Evolutionary conservation across 2,888 invertebrate species (phyloP).

Genomic region (Dexiosoma caninum): DNA sequence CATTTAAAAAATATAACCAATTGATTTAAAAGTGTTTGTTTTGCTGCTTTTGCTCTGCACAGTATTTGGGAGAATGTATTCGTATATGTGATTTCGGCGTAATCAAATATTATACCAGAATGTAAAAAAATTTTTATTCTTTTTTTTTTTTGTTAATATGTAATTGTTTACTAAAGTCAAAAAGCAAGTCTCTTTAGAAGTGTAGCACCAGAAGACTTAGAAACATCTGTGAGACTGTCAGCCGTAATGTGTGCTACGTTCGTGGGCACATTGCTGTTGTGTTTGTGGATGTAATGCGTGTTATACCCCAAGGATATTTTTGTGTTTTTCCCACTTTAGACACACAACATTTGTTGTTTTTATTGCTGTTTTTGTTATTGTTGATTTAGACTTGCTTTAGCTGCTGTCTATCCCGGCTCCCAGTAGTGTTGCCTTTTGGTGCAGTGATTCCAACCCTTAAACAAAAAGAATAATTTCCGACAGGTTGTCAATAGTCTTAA

Average conservation of each 20-base stretch:
- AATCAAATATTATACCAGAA: no score
- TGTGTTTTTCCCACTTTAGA: constrained; percentile 21
- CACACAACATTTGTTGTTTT: constrained; percentile 7
- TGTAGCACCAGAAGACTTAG: neutral
- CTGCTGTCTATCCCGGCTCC: constrained; percentile 3
- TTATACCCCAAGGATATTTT: constrained; percentile 55
- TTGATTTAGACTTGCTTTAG: neutral
- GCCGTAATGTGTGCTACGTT: neutral
- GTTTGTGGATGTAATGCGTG: constrained; percentile 35
- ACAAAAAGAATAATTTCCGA: constrained; percentile 42
- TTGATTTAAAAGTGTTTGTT: no score
- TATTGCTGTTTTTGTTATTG: neutral
- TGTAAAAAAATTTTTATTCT: no score
- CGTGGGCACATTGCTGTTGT: constrained; percentile 21
- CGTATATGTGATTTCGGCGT: no score
- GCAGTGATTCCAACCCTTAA: constrained; percentile 44
- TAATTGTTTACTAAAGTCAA: constrained; percentile 15
- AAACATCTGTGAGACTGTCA: neutral
- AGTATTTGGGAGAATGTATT: no score
- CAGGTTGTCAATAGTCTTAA: constrained; percentile 62
- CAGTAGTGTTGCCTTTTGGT: constrained; percentile 12
- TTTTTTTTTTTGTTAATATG: neutral
- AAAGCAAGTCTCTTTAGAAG: neutral
- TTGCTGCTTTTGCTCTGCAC: no score
- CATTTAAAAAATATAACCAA: no score